Evolutionary conservation across 1,140 invertebrate species (phyloP).

Genomic region (Platyura marginata): DNA sequence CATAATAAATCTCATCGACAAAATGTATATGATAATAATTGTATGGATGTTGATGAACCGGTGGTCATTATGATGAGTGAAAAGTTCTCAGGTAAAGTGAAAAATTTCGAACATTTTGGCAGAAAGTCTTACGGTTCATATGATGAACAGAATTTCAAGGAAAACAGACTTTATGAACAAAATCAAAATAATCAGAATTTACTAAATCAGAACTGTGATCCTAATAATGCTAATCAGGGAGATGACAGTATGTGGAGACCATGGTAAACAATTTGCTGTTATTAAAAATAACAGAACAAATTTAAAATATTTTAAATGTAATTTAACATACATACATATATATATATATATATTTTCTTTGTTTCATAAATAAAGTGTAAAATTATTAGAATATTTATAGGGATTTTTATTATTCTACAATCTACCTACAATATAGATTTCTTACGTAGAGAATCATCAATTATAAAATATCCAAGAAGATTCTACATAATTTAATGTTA

Average conservation of each 20-base stretch:
- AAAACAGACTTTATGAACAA: not conserved
- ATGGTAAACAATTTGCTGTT: too few relatives aligned
- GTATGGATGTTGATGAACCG: not conserved
- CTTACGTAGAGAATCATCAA: too few relatives aligned
- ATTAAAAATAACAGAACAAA: not conserved
- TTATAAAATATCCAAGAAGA: too few relatives aligned
- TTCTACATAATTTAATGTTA: too few relatives aligned
- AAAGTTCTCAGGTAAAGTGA: not conserved
- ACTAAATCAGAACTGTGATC: conserved; percentile 4
- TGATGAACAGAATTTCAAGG: not conserved
- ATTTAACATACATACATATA: too few relatives aligned
- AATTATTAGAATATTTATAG: too few relatives aligned
- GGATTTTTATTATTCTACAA: too few relatives aligned
- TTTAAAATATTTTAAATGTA: too few relatives aligned
- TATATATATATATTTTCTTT: too few relatives aligned
- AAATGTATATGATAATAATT: not conserved
- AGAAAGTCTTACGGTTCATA: not conserved
- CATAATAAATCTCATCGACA: not conserved
- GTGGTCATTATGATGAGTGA: not conserved
- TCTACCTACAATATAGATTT: too few relatives aligned
- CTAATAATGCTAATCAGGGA: conserved; percentile 7
- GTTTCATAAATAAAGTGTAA: too few relatives aligned
- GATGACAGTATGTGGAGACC: conserved; percentile 22
- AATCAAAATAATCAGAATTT: conserved; percentile 6
- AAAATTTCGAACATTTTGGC: not conserved